These are phyloP conservation scores for Nasonia longicornis DNA, from an alignment of 1,140 invertebrate genomes.

Conservation along the genomic window DNA sequence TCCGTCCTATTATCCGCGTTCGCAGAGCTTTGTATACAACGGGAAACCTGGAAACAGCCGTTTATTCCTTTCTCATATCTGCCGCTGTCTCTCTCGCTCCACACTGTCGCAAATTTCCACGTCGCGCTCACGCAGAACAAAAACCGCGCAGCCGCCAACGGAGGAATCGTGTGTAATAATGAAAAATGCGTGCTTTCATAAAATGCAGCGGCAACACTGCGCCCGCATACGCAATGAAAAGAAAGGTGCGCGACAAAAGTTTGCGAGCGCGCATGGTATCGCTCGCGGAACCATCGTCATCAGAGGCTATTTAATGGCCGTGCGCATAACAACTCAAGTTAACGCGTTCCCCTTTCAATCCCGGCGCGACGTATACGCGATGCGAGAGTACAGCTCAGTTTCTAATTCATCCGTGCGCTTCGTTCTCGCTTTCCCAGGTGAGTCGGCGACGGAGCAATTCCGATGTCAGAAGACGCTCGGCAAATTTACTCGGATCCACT, in stretches of 20 bases:
- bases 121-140: too few relatives aligned
- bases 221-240: not conserved
- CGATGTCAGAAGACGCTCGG: not conserved
- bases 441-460: not conserved
- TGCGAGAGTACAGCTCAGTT: too few relatives aligned
- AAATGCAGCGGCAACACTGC: not conserved
- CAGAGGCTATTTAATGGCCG: not conserved
- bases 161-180: too few relatives aligned
- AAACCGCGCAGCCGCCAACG: too few relatives aligned
- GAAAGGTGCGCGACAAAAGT: too few relatives aligned
- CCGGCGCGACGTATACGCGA: not conserved
- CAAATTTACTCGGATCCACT: not conserved
- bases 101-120: too few relatives aligned
- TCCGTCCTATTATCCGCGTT: constrained; percentile 29
- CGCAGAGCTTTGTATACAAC: constrained; percentile 4
- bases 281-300: too few relatives aligned
- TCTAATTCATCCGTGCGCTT: too few relatives aligned
- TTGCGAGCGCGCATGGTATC: too few relatives aligned
- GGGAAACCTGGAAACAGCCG: constrained; percentile 1
- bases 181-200: not conserved
- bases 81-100: not conserved
- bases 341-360: not conserved
- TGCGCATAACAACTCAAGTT: not conserved
- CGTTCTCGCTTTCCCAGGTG: not conserved
- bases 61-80: constrained; percentile 20